Evolutionary conservation across 2,888 invertebrate species (phyloP), one percentile per base, ranked within the genome.

Genomic region (Leptopterna dolabrata): DNA sequence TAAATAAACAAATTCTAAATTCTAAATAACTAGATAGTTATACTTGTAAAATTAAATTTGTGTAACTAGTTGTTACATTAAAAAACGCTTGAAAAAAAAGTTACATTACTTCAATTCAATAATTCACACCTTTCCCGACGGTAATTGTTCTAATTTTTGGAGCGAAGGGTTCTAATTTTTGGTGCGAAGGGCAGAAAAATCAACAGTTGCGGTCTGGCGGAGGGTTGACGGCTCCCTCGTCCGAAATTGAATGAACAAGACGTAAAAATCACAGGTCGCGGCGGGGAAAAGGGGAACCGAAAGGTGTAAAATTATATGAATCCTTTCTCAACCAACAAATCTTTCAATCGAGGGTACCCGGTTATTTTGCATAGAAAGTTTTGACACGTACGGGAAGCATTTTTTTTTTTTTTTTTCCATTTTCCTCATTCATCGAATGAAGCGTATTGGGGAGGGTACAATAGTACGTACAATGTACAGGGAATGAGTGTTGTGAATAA

Each of bases 321-420:
- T 78, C 24, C 24, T 78, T 41, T 41, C 30, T 24, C 43, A 24
- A 6, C 27, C 16, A 45, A 78, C 45, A 78, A 78, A 45, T 78
- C 45, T 45, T 78, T 43, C 24, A 63, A 41, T 73, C 73, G 30
- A 36, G 27, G 63, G 24, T 24, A 83, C 83, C 83, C 70, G 70
- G 83, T 83, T 83, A 83, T 83, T 83, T 83, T 83, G 83, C 83
- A 83, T 83, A 83, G 83, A 83, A 83, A 83, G 83, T 83, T 81
- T 55, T 83, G 83, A 83, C 83, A 83, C 83, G 78, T 43, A 78
- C 63, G 63, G 63, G 51, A 51, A 7, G 0, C 24, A 11, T 24
- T 19, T 51, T 45, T n/a, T n/a, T n/a, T n/a, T n/a, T n/a, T n/a
- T n/a, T n/a, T n/a, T n/a, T n/a, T n/a, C n/a, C n/a, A n/a, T n/a